Conservation (phyloP, 2,797 vertebrate species). For the Macroramphosus scolopax region DNA sequence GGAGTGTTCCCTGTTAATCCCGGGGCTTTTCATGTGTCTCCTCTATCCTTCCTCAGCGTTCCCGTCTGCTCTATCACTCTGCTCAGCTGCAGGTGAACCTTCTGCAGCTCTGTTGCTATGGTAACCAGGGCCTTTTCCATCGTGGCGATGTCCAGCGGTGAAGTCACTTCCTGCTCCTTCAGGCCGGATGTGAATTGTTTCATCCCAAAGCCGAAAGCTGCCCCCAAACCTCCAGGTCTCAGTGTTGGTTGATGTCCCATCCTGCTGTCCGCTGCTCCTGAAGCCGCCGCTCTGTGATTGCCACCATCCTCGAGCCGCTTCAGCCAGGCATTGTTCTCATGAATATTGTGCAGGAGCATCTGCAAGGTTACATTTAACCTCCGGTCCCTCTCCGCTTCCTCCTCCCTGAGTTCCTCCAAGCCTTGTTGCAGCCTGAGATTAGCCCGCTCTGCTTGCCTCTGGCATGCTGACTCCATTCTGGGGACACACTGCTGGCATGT, state of each 20-base stretch:
- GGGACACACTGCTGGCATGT: slow-evolving; percentile 44
- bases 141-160: slow-evolving; percentile 16
- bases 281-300: neutral
- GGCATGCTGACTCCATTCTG: slow-evolving; percentile 45
- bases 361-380: slow-evolving; percentile 54
- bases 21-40: slow-evolving; percentile 40
- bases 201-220: neutral
- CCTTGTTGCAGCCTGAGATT: slow-evolving; percentile 33
- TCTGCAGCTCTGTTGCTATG: slow-evolving; percentile 62
- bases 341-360: slow-evolving; percentile 39
- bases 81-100: slow-evolving; percentile 59
- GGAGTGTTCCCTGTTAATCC: neutral
- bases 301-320: slow-evolving; percentile 38
- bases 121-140: slow-evolving; percentile 55
- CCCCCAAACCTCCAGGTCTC: slow-evolving; percentile 19
- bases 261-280: neutral
- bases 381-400: slow-evolving; percentile 48
- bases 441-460: slow-evolving; percentile 30
- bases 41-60: slow-evolving; percentile 28
- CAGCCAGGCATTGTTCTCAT: slow-evolving; percentile 19
- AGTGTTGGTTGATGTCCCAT: slow-evolving; percentile 24
- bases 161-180: slow-evolving; percentile 46
- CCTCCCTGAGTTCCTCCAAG: slow-evolving; percentile 44
- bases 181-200: slow-evolving; percentile 12
- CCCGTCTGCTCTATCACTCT: slow-evolving; percentile 44